Base-by-base conservation (phyloP, 2,888 invertebrate species). In the Bembecia ichneumoniformis region DNA sequence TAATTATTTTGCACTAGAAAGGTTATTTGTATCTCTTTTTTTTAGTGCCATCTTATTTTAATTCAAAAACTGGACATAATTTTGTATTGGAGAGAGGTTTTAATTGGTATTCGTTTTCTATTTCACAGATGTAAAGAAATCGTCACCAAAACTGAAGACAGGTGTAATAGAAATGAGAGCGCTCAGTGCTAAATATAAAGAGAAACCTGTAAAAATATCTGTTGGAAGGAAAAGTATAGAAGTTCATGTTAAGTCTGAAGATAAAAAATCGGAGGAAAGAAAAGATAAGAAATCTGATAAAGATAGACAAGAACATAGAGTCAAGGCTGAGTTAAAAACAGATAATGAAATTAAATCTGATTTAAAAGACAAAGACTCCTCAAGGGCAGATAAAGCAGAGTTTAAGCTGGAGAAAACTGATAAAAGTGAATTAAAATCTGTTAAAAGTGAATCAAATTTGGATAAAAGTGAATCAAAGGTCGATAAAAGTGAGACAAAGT, bases 111-210 rank as follows among this genome's bases (percentile, higher is more conserved):
- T 28, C 9, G 14, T 43, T 36, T 40, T 47, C 54, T 51, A 52
- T 49, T 50, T 72, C 71, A 35, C 76, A 86, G 84, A 82, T 54
- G 49, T 74, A 7, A 82, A 77, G 55, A 80, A 76, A 48, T 56
- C 82, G 1, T 64, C 69, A 10, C 36, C 46, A 3, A 84, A 86
- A 59, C 84, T 80, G 54, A 86, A 87, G 56, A 71, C 64, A 1
- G 88, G 87, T 1, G 87, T 87, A 2, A 88, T 88, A 46, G 88
- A 88, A 55, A 88, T 88, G 88, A 63, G 88, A 58, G 86, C 87
- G 0, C 59, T 88, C 0, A 84, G 86, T 53, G 77, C 82, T 0
- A 84, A 84, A 51, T 84, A 81, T 55, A 78, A 79, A 54, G 77
- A 83, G 10, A 82, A 83, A 52, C 63, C 82, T 0, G 70, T 79